phyloP scores from a whole-genome alignment of 2,113 vertebrate genomes.

The Capreolus pygargus region DNA sequence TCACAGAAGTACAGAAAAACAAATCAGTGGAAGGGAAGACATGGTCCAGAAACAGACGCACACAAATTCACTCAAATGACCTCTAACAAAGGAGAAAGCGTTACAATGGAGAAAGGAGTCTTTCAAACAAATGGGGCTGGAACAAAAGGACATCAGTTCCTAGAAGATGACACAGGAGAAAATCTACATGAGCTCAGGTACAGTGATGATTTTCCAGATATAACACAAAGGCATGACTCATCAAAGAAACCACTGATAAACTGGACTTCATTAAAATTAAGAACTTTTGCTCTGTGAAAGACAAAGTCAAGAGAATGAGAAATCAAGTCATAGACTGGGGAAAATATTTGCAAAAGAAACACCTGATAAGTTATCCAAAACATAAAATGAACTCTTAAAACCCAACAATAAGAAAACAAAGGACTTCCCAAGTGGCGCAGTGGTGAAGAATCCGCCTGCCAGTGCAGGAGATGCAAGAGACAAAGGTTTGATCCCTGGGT shows the following conservation, averaged over 20 bases:
- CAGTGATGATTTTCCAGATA: neutral
- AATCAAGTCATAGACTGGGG: neutral
- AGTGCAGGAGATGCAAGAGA: neutral
- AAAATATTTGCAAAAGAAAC: neutral
- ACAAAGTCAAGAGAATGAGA: constrained; percentile 4
- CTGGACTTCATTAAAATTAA: neutral
- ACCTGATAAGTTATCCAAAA: neutral
- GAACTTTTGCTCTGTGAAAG: neutral
- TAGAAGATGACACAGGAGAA: constrained; percentile 1
- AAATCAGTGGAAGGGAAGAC: neutral
- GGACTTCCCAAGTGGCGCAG: neutral
- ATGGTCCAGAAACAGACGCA: neutral
- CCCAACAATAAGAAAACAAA: neutral
- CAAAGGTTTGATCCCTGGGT: neutral
- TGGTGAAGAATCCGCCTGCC: neutral
- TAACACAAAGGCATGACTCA: neutral
- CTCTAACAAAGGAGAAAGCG: neutral
- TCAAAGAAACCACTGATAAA: constrained; percentile 11
- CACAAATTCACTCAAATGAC: neutral
- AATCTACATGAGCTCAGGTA: neutral
- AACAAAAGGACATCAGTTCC: neutral
- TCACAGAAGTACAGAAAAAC: neutral
- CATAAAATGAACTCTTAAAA: neutral
- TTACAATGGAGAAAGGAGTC: neutral
- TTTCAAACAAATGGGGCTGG: neutral